phyloP scores from a whole-genome alignment of 2,888 invertebrate genomes.

The Bruchidius siliquastri region DNA sequence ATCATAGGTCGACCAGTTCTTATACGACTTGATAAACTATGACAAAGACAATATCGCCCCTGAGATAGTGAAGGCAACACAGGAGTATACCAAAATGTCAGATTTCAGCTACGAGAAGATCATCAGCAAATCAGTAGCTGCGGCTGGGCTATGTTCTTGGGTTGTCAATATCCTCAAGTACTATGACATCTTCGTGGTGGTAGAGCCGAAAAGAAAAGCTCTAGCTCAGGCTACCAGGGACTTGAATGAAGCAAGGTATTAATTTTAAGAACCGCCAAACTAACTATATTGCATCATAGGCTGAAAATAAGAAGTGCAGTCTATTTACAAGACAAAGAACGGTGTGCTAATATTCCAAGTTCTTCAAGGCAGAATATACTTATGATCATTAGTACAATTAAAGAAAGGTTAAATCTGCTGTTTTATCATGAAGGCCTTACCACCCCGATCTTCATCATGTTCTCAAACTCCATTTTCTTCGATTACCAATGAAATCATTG shows the following conservation, averaged over 20 bases:
- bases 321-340: too few species aligned
- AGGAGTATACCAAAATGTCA: constrained; percentile 60
- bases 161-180: constrained; percentile 88
- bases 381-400: too few species aligned
- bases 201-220: constrained; percentile 86
- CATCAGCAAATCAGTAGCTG: constrained; percentile 80
- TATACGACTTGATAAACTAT: constrained; percentile 76
- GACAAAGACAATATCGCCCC: constrained; percentile 92
- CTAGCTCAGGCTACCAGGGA: constrained; percentile 81
- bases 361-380: too few species aligned
- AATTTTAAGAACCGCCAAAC: too few species aligned
- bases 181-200: constrained; percentile 85
- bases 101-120: constrained; percentile 85
- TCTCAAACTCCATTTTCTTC: too few species aligned
- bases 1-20: constrained; percentile 80
- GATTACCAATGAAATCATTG: too few species aligned
- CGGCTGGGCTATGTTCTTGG: constrained; percentile 92
- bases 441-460: too few species aligned
- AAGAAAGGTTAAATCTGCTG: too few species aligned
- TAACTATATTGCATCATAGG: too few species aligned
- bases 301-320: too few species aligned
- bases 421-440: too few species aligned
- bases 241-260: constrained; percentile 61
- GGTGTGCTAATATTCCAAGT: too few species aligned
- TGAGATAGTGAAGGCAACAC: constrained; percentile 75